A percentile compares a stretch with the other conserved stretches of the same genome.
Conservation (phyloP, 2,888 invertebrate genomes). For the Idaea aversata region DNA sequence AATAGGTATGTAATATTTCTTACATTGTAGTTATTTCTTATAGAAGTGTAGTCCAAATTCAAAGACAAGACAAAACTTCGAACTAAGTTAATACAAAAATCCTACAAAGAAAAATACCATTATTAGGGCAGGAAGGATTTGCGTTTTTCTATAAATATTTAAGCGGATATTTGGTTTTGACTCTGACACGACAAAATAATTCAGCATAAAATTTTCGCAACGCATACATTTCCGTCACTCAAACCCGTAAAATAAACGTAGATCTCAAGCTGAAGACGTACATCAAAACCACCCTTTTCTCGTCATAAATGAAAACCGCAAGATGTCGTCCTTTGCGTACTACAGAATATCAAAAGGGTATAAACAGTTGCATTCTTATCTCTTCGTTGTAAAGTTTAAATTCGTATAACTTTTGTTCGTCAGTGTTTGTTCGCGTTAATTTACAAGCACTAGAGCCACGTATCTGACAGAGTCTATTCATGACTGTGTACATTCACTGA, state of each 20-base stretch:
- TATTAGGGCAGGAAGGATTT: no score
- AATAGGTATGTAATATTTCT: no score
- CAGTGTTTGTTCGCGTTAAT: constrained; percentile 38
- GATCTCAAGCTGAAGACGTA: background rate
- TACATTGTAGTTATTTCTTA: no score
- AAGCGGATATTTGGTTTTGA: background rate
- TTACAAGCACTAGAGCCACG: constrained; percentile 48
- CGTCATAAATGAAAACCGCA: constrained; percentile 36
- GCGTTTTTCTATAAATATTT: background rate
- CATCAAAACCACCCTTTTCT: background rate
- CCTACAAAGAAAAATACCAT: no score
- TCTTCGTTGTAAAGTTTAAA: background rate
- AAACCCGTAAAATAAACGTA: background rate
- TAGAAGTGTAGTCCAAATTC: no score
- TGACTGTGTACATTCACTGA: constrained; percentile 54
- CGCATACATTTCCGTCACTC: background rate
- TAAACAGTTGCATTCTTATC: background rate
- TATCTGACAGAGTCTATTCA: constrained; percentile 49
- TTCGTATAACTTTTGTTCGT: background rate
- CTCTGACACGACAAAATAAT: constrained; percentile 11
- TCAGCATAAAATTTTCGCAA: constrained; percentile 1
- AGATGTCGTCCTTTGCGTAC: constrained; percentile 7
- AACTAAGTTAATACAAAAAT: no score
- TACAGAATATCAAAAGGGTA: background rate
- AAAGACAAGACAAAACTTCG: no score